These are phyloP conservation scores for Lithobates sylvaticus DNA, from an alignment of 2,797 vertebrate genomes.

Conservation along the genomic window DNA sequence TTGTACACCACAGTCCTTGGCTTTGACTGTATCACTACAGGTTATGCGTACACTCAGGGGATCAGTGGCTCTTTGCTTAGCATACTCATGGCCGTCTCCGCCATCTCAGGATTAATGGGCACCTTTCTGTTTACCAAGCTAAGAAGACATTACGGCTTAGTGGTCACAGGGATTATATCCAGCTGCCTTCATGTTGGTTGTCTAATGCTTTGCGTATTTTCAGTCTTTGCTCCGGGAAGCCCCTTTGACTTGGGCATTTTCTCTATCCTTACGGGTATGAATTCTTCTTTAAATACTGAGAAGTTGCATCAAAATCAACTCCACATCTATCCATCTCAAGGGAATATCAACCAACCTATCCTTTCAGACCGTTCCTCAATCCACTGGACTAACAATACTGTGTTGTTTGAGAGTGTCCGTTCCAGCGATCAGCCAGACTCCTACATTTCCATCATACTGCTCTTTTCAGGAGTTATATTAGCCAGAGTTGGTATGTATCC, in stretches of 20 bases:
- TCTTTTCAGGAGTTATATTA: slow-evolving; percentile 84
- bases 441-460: slow-evolving; percentile 81
- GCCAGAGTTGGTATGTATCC: slow-evolving; percentile 79
- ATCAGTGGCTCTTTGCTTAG: slow-evolving; percentile 85
- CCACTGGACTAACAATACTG: slow-evolving; percentile 87
- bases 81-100: slow-evolving; percentile 81
- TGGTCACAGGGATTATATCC: slow-evolving; percentile 82
- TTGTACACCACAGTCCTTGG: slow-evolving; percentile 84
- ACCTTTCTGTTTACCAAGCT: slow-evolving; percentile 83
- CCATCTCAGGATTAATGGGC: slow-evolving; percentile 80
- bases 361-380: slow-evolving; percentile 82
- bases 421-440: slow-evolving; percentile 76
- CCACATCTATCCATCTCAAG: slow-evolving; percentile 73
- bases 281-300: slow-evolving; percentile 67
- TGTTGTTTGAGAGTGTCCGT: slow-evolving; percentile 80
- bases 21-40: slow-evolving; percentile 84
- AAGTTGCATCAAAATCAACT: slow-evolving; percentile 74
- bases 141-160: slow-evolving; percentile 78
- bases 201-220: slow-evolving; percentile 81
- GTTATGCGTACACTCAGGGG: slow-evolving; percentile 84
- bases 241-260: slow-evolving; percentile 80
- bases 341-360: slow-evolving; percentile 81
- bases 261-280: slow-evolving; percentile 71
- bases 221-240: slow-evolving; percentile 84
- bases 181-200: slow-evolving; percentile 82